phyloP scores from a whole-genome alignment of 2,113 vertebrate species.

The Gavialis gangeticus region DNA sequence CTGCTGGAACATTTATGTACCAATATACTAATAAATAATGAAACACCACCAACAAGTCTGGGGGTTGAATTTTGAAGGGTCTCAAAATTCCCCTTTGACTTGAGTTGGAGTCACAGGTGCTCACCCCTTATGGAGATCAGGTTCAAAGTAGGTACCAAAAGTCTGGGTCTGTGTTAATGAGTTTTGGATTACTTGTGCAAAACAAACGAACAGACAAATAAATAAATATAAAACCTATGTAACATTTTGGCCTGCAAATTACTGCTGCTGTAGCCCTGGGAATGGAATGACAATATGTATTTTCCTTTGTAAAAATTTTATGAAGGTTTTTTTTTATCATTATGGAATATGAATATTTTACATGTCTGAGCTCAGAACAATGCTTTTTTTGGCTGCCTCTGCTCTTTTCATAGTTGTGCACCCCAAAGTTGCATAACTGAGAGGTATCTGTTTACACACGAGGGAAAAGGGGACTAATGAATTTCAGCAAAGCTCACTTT shows the following conservation, averaged over 20 bases:
- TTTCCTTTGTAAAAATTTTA: constrained; percentile 59
- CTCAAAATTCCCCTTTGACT: background rate
- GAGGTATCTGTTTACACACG: constrained; percentile 78
- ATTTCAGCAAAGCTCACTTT: constrained; percentile 67
- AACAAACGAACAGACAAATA: background rate
- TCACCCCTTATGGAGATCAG: constrained; percentile 17
- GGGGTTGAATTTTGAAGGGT: accelerated
- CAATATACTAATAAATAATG: background rate
- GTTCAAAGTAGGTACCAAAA: constrained; percentile 5
- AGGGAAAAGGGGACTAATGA: constrained; percentile 68
- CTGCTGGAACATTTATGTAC: background rate
- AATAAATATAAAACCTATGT: background rate
- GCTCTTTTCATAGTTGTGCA: constrained; percentile 67
- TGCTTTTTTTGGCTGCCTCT: constrained; percentile 81
- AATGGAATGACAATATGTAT: constrained; percentile 41
- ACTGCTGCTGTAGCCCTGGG: constrained; percentile 25
- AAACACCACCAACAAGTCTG: background rate
- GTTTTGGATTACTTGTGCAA: constrained; percentile 53
- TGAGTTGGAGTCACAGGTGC: background rate
- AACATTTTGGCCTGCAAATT: background rate
- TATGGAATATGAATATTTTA: constrained; percentile 72
- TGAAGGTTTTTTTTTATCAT: constrained; percentile 53
- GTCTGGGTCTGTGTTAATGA: constrained; percentile 5
- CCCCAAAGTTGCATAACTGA: constrained; percentile 75
- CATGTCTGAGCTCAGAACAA: constrained; percentile 64